Conservation (phyloP, 2,797 vertebrate species). For the Euphonia xanthogaster region DNA sequence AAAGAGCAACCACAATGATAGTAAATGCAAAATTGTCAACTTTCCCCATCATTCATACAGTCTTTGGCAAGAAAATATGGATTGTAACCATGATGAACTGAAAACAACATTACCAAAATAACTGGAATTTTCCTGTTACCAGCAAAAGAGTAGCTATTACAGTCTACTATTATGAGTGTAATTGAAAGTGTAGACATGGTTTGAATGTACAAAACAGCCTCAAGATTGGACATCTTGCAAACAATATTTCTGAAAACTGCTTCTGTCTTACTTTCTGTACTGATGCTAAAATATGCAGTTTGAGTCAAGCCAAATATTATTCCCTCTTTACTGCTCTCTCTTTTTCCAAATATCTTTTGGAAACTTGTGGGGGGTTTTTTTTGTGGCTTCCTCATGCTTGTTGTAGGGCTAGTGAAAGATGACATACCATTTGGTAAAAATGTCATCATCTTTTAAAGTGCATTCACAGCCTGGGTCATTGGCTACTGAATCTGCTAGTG, state of each 20-base stretch:
- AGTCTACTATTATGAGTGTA: background rate
- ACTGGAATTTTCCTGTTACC: slow-evolving; percentile 22
- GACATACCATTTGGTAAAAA: background rate
- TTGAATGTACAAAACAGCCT: background rate
- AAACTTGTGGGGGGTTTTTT: background rate
- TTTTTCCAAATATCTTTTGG: background rate
- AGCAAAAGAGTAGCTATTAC: background rate
- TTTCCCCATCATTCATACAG: background rate
- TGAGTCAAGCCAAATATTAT: background rate
- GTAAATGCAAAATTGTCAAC: background rate
- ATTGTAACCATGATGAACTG: background rate
- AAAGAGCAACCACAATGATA: background rate
- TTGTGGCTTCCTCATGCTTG: background rate
- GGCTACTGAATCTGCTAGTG: background rate
- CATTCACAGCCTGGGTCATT: background rate
- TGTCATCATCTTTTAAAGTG: background rate
- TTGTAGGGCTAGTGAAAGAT: background rate
- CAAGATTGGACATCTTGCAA: background rate
- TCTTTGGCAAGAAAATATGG: background rate
- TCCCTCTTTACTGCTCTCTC: background rate
- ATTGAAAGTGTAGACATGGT: background rate
- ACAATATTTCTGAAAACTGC: background rate
- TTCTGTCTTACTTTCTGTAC: background rate
- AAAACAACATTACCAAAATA: slow-evolving; percentile 35
- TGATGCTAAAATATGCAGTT: background rate